phyloP scores from a whole-genome alignment of 2,113 vertebrate species.

The Chionomys nivalis region DNA sequence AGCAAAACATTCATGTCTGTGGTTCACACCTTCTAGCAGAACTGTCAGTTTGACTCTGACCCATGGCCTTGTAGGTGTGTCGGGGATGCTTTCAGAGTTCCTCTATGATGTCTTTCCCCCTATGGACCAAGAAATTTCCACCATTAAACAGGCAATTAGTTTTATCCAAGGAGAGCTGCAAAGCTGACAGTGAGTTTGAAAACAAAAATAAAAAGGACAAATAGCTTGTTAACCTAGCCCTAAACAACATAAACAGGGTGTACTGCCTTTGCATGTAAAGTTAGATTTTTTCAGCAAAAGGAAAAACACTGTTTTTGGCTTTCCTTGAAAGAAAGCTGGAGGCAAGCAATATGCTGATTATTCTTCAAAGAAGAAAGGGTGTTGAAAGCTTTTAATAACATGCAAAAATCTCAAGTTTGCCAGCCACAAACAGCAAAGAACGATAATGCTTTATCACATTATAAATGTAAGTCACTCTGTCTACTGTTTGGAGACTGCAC shows the following conservation, averaged over 20 bases:
- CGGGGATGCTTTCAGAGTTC: background rate
- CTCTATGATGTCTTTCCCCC: background rate
- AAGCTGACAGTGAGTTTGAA: constrained; percentile 32
- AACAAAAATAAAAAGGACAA: constrained; percentile 54
- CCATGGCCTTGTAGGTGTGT: background rate
- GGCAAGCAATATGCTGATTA: constrained; percentile 52
- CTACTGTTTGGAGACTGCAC: constrained; percentile 37
- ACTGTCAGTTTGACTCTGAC: background rate
- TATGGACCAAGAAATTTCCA: background rate
- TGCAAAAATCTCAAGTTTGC: constrained; percentile 53
- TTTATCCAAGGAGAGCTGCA: constrained; percentile 21
- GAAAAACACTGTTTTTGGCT: constrained; percentile 45
- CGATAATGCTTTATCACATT: constrained; percentile 63
- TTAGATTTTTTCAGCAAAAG: constrained; percentile 36
- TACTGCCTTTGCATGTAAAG: background rate
- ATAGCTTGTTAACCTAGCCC: background rate
- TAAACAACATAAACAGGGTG: background rate
- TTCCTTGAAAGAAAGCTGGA: constrained; percentile 65
- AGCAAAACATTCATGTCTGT: background rate
- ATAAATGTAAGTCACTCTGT: constrained; percentile 68
- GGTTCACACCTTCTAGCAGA: background rate
- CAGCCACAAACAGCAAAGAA: constrained; percentile 54
- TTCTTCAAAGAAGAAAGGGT: constrained; percentile 38
- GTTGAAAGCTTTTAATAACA: constrained; percentile 66
- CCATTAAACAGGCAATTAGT: constrained; percentile 25